phyloP scores from a whole-genome alignment of 2,888 invertebrate genomes.

The Epinotia ramella region DNA sequence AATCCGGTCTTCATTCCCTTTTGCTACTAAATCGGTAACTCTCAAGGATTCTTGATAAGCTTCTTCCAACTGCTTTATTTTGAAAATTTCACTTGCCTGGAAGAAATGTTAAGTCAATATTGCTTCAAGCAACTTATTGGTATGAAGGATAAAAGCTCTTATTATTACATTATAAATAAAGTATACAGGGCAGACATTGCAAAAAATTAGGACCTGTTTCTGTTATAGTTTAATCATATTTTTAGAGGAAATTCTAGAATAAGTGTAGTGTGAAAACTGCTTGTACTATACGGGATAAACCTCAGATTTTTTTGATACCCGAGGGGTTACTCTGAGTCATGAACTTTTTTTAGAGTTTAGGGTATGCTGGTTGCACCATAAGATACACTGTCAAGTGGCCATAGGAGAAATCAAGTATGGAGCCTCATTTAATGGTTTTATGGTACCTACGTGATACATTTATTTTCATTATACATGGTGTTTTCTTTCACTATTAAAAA shows the following conservation, averaged over 20 bases:
- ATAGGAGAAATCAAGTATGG: no score
- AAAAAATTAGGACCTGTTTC: not conserved
- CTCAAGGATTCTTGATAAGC: conserved; percentile 74
- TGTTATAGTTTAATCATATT: no score
- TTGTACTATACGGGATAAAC: not conserved
- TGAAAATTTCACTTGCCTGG: conserved; percentile 75
- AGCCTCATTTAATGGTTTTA: no score
- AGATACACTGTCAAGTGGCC: no score
- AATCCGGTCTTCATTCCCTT: conserved; percentile 66
- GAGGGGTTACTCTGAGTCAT: no score
- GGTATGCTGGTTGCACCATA: no score
- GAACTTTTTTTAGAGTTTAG: no score
- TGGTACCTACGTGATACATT: not conserved
- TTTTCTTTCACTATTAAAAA: not conserved
- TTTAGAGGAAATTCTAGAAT: no score
- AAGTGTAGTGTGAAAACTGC: not conserved
- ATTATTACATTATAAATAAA: not conserved
- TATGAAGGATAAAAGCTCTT: no score
- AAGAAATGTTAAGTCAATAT: conserved; percentile 47
- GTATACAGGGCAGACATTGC: not conserved
- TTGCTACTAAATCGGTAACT: conserved; percentile 55
- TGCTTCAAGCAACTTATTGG: not conserved
- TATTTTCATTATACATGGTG: not conserved
- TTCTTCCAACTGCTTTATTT: conserved; percentile 80
- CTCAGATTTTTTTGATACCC: no score